Conservation (phyloP, 2,113 vertebrate genomes). For the Oreochromis spilurus region DNA sequence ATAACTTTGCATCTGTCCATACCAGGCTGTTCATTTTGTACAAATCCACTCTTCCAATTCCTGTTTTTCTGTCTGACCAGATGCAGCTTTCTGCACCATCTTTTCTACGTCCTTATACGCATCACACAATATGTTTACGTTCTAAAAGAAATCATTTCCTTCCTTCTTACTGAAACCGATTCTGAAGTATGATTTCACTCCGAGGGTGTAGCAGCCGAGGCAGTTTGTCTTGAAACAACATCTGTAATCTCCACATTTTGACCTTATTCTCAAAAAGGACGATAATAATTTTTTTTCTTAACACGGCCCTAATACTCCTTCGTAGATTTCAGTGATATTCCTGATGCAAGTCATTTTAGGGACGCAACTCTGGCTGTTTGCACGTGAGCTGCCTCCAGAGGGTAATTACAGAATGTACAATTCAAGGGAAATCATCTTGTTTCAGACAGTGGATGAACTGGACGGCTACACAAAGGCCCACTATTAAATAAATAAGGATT, state of each 20-base stretch:
- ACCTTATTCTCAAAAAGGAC: neutral
- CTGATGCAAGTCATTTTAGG: neutral
- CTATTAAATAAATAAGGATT: neutral
- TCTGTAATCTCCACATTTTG: neutral
- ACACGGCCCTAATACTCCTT: neutral
- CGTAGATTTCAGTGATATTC: neutral
- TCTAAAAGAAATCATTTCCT: neutral
- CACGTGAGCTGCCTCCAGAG: neutral
- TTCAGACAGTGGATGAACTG: neutral
- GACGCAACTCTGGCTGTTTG: neutral
- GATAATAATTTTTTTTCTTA: neutral
- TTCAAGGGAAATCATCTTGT: neutral
- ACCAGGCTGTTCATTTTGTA: neutral
- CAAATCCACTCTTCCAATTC: neutral
- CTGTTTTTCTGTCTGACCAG: neutral
- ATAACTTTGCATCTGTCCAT: neutral
- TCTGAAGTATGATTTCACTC: neutral
- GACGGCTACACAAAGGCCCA: neutral
- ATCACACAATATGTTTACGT: neutral
- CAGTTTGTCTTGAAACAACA: neutral
- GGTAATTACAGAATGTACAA: neutral
- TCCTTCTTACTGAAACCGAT: accelerated
- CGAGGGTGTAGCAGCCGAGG: neutral
- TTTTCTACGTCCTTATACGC: neutral
- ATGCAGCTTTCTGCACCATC: too few relatives aligned